Conservation (phyloP, 2,797 vertebrate species). For the Lacerta viridis region DNA sequence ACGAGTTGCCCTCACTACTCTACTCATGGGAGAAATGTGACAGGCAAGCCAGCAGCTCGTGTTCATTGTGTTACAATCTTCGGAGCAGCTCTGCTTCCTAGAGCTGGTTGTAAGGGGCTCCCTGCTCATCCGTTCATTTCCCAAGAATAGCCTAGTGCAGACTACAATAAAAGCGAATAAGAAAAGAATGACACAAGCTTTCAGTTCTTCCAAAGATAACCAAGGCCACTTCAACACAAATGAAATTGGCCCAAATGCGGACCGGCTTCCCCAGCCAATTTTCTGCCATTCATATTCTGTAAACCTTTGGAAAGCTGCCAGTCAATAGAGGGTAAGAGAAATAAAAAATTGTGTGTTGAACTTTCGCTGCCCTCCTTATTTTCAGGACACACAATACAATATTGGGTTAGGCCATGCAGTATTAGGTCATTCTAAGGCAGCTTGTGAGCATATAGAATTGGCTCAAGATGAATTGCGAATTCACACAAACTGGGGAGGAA, state of each 20-base stretch:
- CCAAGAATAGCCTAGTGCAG: background rate
- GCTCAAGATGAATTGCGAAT: background rate
- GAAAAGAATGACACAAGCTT: background rate
- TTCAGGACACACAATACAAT: background rate
- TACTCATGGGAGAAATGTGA: background rate
- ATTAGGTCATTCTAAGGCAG: background rate
- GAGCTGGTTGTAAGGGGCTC: background rate
- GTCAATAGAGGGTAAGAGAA: background rate
- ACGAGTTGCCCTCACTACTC: background rate
- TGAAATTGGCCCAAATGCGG: background rate
- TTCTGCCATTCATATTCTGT: slow-evolving; percentile 13
- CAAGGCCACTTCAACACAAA: background rate
- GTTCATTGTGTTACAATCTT: background rate
- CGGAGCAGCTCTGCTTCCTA: background rate
- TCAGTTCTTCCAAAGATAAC: background rate
- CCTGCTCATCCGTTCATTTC: background rate
- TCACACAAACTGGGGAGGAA: background rate
- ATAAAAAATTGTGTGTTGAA: background rate
- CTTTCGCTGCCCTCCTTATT: background rate
- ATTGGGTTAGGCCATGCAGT: background rate
- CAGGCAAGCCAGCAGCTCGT: background rate
- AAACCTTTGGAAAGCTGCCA: background rate
- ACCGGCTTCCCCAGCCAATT: background rate
- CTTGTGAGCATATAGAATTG: background rate
- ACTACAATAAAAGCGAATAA: background rate